Evolutionary conservation across 2,888 invertebrate genomes (phyloP), one percentile per base, ranked within the genome.

Genomic region (Drosophila leonis): DNA sequence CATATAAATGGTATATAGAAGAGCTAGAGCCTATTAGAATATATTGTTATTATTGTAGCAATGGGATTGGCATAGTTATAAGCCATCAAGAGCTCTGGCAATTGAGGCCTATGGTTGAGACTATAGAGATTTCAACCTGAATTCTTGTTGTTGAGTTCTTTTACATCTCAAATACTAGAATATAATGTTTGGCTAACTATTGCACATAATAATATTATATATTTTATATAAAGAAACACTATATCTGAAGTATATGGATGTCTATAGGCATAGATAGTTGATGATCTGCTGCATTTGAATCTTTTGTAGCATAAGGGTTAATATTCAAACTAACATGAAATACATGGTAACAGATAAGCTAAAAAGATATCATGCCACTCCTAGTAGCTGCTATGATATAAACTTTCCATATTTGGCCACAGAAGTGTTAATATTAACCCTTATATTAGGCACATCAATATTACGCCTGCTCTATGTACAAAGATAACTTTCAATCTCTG

Each of bases 361-460:
- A n/a, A n/a, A n/a, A n/a, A n/a, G n/a, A n/a, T n/a, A n/a, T n/a
- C n/a, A n/a, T n/a, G n/a, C n/a, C n/a, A n/a, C n/a, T n/a, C n/a
- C 2, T 2, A 20, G 4, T 1, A 20, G 13, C 7, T 10, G n/a
- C n/a, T n/a, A n/a, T n/a, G n/a, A n/a, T n/a, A n/a, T n/a, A n/a
- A n/a, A n/a, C n/a, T n/a, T n/a, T n/a, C n/a, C n/a, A n/a, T n/a
- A n/a, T n/a, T n/a, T n/a, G n/a, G n/a, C n/a, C n/a, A 39, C 9
- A 39, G 13, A 56, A 63, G 65, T 65, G 73, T 65, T 72, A 63
- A 39, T 42, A 24, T 55, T 59, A 64, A 70, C 42, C 61, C 55
- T 48, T 27, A 27, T n/a, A 27, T 18, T 29, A 37, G 1, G 5
- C 37, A 37, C 1, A 37, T 15, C 37, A 15, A 7, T 39, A n/a